Conservation (phyloP, 2,113 vertebrate genomes). For the Ifrita kowaldi region DNA sequence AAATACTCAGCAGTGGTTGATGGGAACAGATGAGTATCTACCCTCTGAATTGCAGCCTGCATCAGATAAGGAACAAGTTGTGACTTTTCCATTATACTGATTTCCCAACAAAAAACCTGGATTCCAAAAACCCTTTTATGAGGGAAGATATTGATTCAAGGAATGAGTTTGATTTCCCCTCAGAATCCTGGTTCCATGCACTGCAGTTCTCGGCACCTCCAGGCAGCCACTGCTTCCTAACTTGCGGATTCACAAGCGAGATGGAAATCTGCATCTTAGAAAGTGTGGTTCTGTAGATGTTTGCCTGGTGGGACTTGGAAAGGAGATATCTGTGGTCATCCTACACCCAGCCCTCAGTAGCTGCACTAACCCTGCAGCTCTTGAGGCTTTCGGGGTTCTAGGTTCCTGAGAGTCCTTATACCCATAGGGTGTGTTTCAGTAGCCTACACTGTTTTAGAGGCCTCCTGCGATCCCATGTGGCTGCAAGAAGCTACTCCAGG, state of each 20-base stretch:
- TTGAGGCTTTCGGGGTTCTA: neutral
- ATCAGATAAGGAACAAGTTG: neutral
- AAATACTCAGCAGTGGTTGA: neutral
- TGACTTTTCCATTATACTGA: neutral
- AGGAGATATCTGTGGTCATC: neutral
- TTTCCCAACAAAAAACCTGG: neutral
- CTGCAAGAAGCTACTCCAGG: neutral
- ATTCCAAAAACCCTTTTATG: neutral
- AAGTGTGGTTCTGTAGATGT: neutral
- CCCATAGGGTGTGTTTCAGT: neutral
- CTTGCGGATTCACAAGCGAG: neutral
- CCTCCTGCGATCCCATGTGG: neutral
- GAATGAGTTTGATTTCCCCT: neutral
- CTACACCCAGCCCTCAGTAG: neutral
- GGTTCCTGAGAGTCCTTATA: neutral
- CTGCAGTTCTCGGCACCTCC: neutral
- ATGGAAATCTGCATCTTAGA: neutral
- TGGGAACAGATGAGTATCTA: neutral
- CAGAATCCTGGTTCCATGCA: neutral
- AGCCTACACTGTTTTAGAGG: neutral
- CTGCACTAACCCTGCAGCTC: neutral
- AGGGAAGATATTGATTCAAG: neutral
- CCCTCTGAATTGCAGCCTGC: neutral
- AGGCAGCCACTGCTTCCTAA: neutral
- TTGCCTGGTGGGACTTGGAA: neutral